phyloP scores from a whole-genome alignment of 2,797 vertebrate genomes.

The Halcyon smyrnensis region DNA sequence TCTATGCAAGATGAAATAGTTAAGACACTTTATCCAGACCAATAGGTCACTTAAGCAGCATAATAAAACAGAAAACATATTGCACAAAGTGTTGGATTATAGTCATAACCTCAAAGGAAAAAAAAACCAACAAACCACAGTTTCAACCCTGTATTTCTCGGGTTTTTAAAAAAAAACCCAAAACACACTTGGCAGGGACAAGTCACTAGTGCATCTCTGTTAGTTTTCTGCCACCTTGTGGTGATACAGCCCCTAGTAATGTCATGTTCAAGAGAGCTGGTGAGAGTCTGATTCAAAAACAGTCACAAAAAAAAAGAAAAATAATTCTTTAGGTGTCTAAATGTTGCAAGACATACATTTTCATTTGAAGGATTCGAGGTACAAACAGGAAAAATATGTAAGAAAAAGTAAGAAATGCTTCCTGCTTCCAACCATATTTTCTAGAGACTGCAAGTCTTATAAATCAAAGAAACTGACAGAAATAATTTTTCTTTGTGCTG shows the following conservation, averaged over 20 bases:
- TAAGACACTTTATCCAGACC: background rate
- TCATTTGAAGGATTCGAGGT: background rate
- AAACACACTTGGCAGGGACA: too few species aligned
- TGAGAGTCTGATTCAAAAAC: background rate
- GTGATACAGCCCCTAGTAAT: background rate
- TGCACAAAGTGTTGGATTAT: background rate
- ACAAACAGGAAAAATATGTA: background rate
- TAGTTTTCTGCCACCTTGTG: slow-evolving; percentile 33
- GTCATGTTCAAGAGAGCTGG: background rate
- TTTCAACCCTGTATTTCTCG: background rate
- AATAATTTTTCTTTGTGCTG: background rate
- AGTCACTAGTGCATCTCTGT: background rate
- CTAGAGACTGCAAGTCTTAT: background rate
- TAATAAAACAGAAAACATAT: background rate
- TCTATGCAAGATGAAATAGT: background rate
- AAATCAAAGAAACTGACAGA: background rate
- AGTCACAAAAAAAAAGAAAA: background rate
- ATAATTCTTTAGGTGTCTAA: background rate
- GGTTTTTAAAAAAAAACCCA: too few species aligned
- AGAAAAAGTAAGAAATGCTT: background rate
- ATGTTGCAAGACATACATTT: background rate
- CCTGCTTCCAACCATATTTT: background rate
- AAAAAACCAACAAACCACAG: background rate
- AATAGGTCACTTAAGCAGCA: background rate
- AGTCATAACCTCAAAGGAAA: background rate